Conservation (phyloP, 2,797 vertebrate genomes). For the Toxotes lorentzi region DNA sequence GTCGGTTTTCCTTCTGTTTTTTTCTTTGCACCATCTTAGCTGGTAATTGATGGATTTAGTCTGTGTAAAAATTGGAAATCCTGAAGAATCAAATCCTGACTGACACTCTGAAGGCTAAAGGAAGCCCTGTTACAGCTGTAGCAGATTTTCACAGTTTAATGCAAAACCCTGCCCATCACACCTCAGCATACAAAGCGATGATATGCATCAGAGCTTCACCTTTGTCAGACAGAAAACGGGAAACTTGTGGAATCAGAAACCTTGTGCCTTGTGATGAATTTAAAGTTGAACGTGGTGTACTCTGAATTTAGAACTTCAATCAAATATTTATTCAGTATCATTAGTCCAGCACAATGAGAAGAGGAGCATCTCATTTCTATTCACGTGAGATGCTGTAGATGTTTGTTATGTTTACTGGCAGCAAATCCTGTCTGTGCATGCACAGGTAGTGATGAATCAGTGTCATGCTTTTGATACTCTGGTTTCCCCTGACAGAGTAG, state of each 20-base stretch:
- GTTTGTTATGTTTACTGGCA: conserved; percentile 20
- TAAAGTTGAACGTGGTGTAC: not conserved
- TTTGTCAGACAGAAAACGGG: not conserved
- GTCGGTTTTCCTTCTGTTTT: not conserved
- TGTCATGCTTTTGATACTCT: conserved; percentile 9
- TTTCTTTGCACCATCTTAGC: conserved; percentile 2
- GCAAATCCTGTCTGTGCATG: not conserved
- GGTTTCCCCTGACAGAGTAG: conserved; percentile 7
- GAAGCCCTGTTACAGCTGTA: conserved; percentile 44
- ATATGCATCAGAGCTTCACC: not conserved
- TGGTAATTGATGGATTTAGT: conserved; percentile 26
- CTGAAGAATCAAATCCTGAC: conserved; percentile 24
- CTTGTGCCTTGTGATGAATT: not conserved
- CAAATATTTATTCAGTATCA: not conserved
- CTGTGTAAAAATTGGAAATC: conserved; percentile 25
- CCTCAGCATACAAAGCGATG: conserved; percentile 35
- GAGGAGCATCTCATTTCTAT: not conserved
- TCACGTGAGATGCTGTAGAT: not conserved
- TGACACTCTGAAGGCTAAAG: conserved; percentile 27
- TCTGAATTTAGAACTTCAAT: not conserved
- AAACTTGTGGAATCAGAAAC: not conserved
- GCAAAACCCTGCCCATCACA: not conserved
- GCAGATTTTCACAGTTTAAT: conserved; percentile 47
- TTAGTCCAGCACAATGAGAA: not conserved
- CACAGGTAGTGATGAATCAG: not conserved